phyloP scores from a whole-genome alignment of 2,113 vertebrate genomes.

The Elachura formosa region DNA sequence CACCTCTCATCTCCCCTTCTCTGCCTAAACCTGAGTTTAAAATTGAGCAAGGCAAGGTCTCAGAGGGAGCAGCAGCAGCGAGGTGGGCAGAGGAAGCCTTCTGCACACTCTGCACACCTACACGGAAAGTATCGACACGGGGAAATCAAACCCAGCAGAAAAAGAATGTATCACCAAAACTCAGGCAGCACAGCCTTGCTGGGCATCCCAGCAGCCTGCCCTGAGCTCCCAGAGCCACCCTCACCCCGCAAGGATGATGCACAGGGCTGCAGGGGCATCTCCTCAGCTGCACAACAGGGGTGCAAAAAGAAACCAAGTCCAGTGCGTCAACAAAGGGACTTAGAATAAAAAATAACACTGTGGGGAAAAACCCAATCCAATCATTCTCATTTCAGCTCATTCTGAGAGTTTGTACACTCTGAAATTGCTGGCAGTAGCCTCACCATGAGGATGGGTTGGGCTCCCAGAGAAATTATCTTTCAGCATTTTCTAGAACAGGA shows the following conservation, averaged over 20 bases:
- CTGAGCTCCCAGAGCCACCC: rapidly evolving
- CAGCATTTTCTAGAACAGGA: background rate
- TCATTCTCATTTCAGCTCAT: background rate
- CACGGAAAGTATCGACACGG: background rate
- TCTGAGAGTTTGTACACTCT: rapidly evolving
- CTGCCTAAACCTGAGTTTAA: background rate
- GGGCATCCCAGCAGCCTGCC: rapidly evolving
- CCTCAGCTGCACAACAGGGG: background rate
- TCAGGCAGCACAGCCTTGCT: background rate
- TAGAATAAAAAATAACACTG: background rate
- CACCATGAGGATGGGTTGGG: background rate
- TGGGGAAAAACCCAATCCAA: rapidly evolving
- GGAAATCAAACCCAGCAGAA: background rate
- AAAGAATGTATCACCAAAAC: background rate
- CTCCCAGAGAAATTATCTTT: background rate
- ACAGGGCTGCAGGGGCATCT: background rate
- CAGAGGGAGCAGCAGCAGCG: background rate
- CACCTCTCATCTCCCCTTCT: background rate
- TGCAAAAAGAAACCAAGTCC: background rate
- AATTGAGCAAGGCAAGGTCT: background rate
- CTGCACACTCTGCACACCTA: background rate
- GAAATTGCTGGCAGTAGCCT: background rate
- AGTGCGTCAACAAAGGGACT: rapidly evolving
- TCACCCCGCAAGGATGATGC: rapidly evolving
- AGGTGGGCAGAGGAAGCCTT: slow-evolving; percentile 19